Conservation (phyloP, 2,797 vertebrate genomes). For the Hemitrygon akajei region DNA sequence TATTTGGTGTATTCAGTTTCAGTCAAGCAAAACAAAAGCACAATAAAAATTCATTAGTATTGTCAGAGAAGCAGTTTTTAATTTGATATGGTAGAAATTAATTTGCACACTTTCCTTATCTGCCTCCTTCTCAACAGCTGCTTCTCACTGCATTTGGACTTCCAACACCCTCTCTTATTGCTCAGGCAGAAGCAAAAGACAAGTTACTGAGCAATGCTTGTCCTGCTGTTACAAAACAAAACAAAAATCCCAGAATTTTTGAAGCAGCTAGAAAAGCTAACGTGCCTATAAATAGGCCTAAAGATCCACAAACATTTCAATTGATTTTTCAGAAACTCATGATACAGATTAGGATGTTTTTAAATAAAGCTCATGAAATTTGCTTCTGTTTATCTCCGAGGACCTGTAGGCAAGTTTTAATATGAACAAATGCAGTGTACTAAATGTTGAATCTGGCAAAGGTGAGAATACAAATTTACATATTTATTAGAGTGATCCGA, state of each 20-base stretch:
- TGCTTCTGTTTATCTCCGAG: background rate
- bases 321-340: background rate
- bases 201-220: background rate
- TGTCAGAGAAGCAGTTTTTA: background rate
- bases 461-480: background rate
- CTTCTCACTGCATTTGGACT: background rate
- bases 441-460: background rate
- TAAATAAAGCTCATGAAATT: background rate
- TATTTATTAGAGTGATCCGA: background rate
- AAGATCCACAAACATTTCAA: background rate
- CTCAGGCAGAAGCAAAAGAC: background rate
- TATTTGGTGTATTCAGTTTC: background rate
- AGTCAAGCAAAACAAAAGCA: background rate
- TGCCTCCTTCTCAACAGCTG: background rate
- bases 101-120: background rate
- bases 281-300: background rate
- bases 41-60: background rate
- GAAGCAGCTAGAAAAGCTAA: background rate
- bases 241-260: background rate
- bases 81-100: background rate
- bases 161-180: background rate
- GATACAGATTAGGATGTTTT: background rate
- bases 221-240: background rate
- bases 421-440: background rate
- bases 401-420: background rate